A percentile compares a stretch with the other conserved stretches of the same genome.
These are phyloP conservation scores for Sternarchorhynchus goeldii DNA, from an alignment of 2,797 vertebrate species.

Conservation along the genomic window DNA sequence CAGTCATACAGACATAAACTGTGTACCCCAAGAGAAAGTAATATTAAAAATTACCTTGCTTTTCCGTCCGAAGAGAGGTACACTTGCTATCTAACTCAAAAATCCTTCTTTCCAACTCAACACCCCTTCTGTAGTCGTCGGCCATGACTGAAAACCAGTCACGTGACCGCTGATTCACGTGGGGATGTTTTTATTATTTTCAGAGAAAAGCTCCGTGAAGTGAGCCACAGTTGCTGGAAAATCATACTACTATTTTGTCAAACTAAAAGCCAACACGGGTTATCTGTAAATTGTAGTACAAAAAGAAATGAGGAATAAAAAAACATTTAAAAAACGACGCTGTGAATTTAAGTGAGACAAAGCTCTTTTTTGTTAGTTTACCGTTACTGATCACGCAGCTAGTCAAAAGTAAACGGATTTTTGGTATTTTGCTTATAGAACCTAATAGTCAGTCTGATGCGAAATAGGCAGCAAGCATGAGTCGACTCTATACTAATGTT, in stretches of 20 bases:
- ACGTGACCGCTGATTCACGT: constrained; percentile 76
- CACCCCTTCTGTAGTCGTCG: constrained; percentile 80
- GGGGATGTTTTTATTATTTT: constrained; percentile 39
- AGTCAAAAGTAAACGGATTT: no score
- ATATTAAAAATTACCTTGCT: constrained; percentile 69
- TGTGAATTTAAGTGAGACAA: no score
- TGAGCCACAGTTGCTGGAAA: no score
- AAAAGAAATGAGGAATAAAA: background rate
- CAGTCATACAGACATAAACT: background rate
- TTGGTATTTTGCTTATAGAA: no score
- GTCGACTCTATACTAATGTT: no score
- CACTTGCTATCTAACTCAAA: constrained; percentile 81
- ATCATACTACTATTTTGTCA: background rate
- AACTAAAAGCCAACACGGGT: background rate
- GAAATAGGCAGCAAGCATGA: no score
- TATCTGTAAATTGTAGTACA: no score
- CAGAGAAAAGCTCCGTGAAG: no score
- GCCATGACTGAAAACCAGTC: constrained; percentile 78
- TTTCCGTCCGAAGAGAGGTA: constrained; percentile 76
- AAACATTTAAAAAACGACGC: no score
- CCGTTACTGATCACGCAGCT: no score
- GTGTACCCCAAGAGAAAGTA: background rate
- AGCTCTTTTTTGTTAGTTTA: no score
- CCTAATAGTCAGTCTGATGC: no score
- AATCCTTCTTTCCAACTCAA: constrained; percentile 83